Evolutionary conservation across 2,113 vertebrate genomes (phyloP).

Genomic region (Stictonetta naevosa): DNA sequence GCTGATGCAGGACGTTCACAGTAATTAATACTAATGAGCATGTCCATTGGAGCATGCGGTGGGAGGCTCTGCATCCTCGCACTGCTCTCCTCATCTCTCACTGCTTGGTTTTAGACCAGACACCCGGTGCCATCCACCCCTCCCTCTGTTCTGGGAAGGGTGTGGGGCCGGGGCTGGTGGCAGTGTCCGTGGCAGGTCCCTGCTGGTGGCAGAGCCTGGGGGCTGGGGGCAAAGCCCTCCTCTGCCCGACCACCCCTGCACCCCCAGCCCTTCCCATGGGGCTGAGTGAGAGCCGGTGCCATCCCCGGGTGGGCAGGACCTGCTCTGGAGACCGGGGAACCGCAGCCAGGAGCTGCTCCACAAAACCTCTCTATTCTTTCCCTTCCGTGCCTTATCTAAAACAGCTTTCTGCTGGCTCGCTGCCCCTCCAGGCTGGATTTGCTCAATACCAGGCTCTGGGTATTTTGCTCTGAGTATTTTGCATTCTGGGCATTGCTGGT

Average conservation of each 20-base stretch:
- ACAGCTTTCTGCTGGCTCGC: neutral
- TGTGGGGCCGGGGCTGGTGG: neutral
- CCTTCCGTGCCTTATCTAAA: neutral
- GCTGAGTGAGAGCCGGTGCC: neutral
- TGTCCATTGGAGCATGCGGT: neutral
- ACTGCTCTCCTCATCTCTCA: neutral
- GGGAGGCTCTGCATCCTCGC: neutral
- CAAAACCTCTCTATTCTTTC: neutral
- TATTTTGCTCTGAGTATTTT: neutral
- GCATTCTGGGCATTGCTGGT: neutral
- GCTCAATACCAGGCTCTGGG: neutral
- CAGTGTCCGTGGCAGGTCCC: too few species aligned
- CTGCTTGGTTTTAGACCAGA: neutral
- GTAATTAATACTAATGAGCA: neutral
- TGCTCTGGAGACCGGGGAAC: neutral
- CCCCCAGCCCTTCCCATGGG: too few species aligned
- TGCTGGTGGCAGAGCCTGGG: too few species aligned
- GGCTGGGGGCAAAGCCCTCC: too few species aligned
- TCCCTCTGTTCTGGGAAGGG: rapidly evolving
- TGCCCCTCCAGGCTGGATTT: neutral
- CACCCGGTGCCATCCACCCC: rapidly evolving
- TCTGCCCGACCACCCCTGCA: too few species aligned
- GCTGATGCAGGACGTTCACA: neutral
- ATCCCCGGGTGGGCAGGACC: neutral
- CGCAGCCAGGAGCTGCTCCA: neutral